These are phyloP conservation scores for Didymodactylos carnosus DNA, from an alignment of 2,888 invertebrate species.

Conservation along the genomic window DNA sequence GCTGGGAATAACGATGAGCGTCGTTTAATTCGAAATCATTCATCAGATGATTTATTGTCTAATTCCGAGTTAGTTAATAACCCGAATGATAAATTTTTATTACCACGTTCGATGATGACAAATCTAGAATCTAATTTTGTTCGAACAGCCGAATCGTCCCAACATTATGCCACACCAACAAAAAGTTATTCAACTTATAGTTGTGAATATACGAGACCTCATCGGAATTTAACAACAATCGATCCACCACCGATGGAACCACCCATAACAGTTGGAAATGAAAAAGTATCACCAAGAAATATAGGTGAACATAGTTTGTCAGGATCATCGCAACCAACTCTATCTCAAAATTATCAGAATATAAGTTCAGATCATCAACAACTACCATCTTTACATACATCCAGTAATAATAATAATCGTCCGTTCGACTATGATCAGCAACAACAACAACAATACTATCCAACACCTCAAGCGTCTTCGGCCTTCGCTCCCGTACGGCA, in stretches of 20 bases:
- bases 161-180: neutral
- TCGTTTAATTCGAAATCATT: neutral
- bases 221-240: neutral
- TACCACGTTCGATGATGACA: neutral
- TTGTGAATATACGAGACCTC: neutral
- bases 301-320: no score
- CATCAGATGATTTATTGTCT: neutral
- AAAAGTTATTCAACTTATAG: neutral
- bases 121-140: neutral
- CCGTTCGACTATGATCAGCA: no score
- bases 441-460: no score
- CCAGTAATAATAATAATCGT: neutral
- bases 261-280: no score
- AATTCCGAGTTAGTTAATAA: no score
- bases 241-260: neutral
- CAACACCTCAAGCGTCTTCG: neutral
- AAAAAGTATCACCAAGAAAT: neutral
- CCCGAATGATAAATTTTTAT: neutral
- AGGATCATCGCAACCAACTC: neutral
- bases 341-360: neutral
- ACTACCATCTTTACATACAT: neutral
- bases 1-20: no score
- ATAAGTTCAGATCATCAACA: neutral
- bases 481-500: neutral
- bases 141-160: neutral